phyloP scores from a whole-genome alignment of 2,113 vertebrate genomes.

The Myotis lucifugus region DNA sequence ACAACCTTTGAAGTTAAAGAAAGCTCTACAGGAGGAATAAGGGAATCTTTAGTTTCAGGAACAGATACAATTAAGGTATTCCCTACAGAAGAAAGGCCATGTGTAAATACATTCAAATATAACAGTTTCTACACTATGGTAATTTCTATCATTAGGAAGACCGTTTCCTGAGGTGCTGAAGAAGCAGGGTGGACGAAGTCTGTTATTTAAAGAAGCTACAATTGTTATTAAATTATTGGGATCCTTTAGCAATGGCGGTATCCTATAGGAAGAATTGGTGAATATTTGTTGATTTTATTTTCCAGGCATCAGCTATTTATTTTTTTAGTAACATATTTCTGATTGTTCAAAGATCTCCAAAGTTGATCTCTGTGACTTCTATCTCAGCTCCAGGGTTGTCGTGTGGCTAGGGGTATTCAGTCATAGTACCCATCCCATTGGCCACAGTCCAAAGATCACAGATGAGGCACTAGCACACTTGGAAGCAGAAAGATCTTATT shows the following conservation, averaged over 20 bases:
- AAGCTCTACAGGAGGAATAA: neutral
- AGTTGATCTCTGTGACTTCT: neutral
- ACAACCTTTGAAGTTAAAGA: neutral
- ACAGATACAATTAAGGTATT: neutral
- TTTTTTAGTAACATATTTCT: neutral
- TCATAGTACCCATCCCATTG: neutral
- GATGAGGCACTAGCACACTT: accelerated
- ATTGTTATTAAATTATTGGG: neutral
- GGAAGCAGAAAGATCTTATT: neutral
- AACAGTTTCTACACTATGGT: accelerated
- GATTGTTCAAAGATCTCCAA: neutral
- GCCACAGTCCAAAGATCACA: too few species aligned
- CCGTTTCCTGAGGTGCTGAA: neutral
- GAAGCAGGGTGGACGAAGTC: neutral
- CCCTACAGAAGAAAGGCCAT: neutral
- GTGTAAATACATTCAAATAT: neutral
- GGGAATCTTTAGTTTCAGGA: neutral
- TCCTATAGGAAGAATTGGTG: neutral
- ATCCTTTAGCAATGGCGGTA: neutral
- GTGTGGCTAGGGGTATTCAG: neutral
- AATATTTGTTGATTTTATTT: neutral
- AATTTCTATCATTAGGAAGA: neutral
- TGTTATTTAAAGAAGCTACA: neutral
- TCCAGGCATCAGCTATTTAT: neutral
- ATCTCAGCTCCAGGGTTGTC: accelerated